Conservation (phyloP, 2,797 vertebrate species). For the Brachyalestes nurse region DNA sequence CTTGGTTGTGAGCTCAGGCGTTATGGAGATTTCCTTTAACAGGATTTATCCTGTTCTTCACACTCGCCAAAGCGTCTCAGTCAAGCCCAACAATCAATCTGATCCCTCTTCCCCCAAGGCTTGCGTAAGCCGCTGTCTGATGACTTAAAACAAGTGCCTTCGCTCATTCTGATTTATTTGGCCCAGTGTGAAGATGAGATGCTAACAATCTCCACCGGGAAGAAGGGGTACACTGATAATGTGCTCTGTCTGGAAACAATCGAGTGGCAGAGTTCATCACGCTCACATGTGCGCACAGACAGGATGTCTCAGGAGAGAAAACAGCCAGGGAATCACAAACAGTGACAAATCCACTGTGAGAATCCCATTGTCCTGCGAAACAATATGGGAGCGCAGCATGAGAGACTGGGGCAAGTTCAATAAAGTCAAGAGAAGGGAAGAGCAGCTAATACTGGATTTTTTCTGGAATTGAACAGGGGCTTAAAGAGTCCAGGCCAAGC, state of each 20-base stretch:
- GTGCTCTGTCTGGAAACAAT: constrained; percentile 43
- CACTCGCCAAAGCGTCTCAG: constrained; percentile 61
- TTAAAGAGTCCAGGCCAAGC: not conserved
- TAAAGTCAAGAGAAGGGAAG: not conserved
- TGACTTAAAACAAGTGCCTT: constrained; percentile 75
- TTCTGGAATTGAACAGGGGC: not conserved
- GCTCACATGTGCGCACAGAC: constrained; percentile 27
- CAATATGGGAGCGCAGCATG: not conserved
- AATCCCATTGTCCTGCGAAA: not conserved
- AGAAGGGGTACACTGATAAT: constrained; percentile 48
- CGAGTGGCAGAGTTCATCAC: constrained; percentile 36
- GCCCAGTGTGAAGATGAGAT: constrained; percentile 69
- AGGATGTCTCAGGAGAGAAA: constrained; percentile 16
- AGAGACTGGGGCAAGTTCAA: not conserved
- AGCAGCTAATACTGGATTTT: not conserved
- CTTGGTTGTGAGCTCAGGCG: constrained; percentile 51
- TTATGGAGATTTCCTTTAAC: constrained; percentile 72
- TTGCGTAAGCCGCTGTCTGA: constrained; percentile 71
- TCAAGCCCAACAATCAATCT: constrained; percentile 75
- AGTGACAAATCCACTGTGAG: constrained; percentile 13
- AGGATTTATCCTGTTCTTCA: constrained; percentile 65
- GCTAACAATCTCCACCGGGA: constrained; percentile 75
- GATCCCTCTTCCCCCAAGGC: constrained; percentile 61
- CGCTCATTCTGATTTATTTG: constrained; percentile 77
- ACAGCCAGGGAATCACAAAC: constrained; percentile 5